Evolutionary conservation across 1,140 invertebrate genomes (phyloP).

Genomic region (Diabrotica virgifera): DNA sequence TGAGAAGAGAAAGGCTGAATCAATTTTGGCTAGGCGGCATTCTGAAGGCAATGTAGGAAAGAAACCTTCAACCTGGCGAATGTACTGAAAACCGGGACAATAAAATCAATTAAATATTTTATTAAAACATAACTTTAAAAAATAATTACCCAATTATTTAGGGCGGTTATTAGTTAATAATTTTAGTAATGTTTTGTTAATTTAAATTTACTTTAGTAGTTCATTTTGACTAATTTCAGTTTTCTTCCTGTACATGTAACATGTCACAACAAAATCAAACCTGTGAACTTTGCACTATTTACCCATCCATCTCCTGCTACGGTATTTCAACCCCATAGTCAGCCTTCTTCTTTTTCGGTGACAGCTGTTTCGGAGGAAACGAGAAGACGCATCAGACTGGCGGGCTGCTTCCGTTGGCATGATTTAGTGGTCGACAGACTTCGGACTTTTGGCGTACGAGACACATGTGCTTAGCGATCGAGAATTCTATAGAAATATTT

Average conservation of each 20-base stretch:
- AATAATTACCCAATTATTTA: too few species aligned
- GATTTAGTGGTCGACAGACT: constrained; percentile 33
- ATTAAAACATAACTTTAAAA: too few species aligned
- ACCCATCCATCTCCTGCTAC: not conserved
- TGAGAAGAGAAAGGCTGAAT: too few species aligned
- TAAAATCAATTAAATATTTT: too few species aligned
- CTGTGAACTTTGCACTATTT: constrained; percentile 13
- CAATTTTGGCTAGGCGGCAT: too few species aligned
- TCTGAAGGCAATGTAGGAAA: too few species aligned
- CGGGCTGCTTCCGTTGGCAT: constrained; percentile 42
- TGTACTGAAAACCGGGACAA: too few species aligned
- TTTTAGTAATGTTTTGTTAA: too few species aligned
- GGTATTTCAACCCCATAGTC: constrained; percentile 1
- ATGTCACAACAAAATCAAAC: constrained; percentile 10
- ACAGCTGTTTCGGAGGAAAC: constrained; percentile 24
- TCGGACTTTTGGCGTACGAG: constrained; percentile 1
- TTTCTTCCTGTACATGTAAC: not conserved
- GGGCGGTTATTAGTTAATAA: too few species aligned
- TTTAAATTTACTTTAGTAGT: too few species aligned
- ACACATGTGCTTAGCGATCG: constrained; percentile 27
- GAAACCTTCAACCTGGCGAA: too few species aligned
- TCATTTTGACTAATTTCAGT: not conserved
- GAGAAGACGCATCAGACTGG: constrained; percentile 35
- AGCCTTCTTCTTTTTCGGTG: constrained; percentile 13
- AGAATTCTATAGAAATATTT: not conserved